Evolutionary conservation across 2,797 vertebrate species (phyloP).

Genomic region (Hoplostethus atlanticus): DNA sequence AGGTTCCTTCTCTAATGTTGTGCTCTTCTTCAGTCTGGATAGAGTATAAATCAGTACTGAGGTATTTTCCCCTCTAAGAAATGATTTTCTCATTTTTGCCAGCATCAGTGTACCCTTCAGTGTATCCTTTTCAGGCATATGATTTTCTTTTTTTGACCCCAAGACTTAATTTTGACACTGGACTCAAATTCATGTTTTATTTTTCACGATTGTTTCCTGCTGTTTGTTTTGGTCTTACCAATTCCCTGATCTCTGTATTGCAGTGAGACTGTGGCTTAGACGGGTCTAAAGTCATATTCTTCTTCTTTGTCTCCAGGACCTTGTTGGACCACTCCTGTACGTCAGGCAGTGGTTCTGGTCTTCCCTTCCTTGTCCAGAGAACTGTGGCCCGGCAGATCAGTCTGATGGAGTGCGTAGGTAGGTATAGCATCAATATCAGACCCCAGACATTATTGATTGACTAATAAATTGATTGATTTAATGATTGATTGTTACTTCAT

Average conservation of each 20-base stretch:
- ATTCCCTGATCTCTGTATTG: neutral
- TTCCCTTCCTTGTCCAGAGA: slow-evolving; percentile 89
- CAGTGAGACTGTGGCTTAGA: neutral
- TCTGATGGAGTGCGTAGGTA: slow-evolving; percentile 88
- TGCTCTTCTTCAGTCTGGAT: neutral
- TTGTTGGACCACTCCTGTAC: slow-evolving; percentile 86
- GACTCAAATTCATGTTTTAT: no score
- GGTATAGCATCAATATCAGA: slow-evolving; percentile 33
- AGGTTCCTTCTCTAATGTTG: no score
- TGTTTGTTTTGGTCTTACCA: neutral
- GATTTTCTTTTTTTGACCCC: no score
- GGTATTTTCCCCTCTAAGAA: neutral
- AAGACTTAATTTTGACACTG: no score
- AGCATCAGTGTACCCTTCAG: no score
- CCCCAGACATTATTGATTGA: neutral
- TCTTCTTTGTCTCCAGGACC: slow-evolving; percentile 74
- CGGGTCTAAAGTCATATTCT: neutral
- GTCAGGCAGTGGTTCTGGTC: slow-evolving; percentile 87
- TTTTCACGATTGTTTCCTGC: no score
- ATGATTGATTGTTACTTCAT: neutral
- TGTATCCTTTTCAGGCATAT: no score
- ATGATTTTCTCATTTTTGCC: neutral
- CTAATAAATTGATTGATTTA: neutral
- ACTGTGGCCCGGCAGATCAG: slow-evolving; percentile 89
- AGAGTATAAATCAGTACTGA: neutral